Base-by-base conservation (phyloP, 2,888 invertebrate genomes). In the Eristalis tenax region DNA sequence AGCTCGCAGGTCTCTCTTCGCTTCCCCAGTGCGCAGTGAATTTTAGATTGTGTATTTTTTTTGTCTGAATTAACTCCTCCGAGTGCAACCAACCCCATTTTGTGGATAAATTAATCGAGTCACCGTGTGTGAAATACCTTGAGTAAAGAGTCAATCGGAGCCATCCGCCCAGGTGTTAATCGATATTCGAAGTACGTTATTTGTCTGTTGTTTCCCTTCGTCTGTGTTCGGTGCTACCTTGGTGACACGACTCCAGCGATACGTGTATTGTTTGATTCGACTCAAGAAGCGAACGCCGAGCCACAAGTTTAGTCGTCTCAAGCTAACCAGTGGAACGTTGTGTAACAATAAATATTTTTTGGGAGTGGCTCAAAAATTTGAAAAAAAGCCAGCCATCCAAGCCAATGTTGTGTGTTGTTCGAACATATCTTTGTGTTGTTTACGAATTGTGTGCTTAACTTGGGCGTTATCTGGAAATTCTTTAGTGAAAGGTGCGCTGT, bases 181-280 rank as follows among this genome's bases (percentile, higher is more conserved):
- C 87, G 76, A 87, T 87, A 87, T 87, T 87, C 83, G 76, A 80
- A 83, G 79, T 87, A 80, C 68, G 79, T 83, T 83, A 22, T 38
- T 71, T 66, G 23, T 69, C 8, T 59, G 40, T 78, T 66, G 66
- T 65, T 83, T 73, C 59, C 68, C 59, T 26, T 76, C 73, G 74
- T 77, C 69, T 68, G 32, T 4, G 18, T 59, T 26, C 35, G 32
- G 63, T 66, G 78, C 35, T 87, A 83, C 87, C 87, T 76, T 83
- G 76, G 87, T 83, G 87, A 87, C 69, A 73, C 71, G 83, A 83
- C 66, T 68, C 57, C 40, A 77, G 59, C 71, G 22, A 65, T 79
- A 69, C 61, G 77, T 83, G 61, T 73, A n/a, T 74, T 40, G 63
- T 82, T 57, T 79, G 82, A 59, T 40, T 68, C 57, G 35, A 64